phyloP scores from a whole-genome alignment of 1,140 invertebrate species.

The Ectropis grisescens region DNA sequence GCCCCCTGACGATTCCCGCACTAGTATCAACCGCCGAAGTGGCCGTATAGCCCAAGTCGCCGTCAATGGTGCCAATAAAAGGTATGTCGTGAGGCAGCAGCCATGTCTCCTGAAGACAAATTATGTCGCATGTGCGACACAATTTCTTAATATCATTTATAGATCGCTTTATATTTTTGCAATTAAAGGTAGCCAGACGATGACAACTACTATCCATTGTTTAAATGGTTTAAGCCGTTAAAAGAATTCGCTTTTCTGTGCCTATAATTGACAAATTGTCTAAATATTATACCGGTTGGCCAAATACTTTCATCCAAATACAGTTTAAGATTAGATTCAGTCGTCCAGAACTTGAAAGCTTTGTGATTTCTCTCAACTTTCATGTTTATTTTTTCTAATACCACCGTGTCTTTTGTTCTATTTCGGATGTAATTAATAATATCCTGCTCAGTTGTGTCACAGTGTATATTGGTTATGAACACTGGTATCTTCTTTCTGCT shows the following conservation, averaged over 20 bases:
- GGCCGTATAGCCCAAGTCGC: background rate
- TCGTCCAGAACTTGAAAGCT: slow-evolving; percentile 13
- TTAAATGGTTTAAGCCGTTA: no score
- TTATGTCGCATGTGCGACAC: no score
- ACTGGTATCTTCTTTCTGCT: slow-evolving; percentile 12
- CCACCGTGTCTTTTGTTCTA: slow-evolving; percentile 13
- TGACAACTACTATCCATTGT: no score
- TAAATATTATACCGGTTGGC: slow-evolving; percentile 12
- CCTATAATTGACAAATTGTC: slow-evolving; percentile 14
- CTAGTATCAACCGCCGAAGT: slow-evolving; percentile 1
- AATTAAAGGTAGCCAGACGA: no score
- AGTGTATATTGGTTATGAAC: slow-evolving; percentile 18
- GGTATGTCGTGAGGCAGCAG: background rate
- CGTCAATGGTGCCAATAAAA: slow-evolving; percentile 1
- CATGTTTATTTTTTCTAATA: slow-evolving; percentile 15
- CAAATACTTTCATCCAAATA: slow-evolving; percentile 16
- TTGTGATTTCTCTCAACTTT: slow-evolving; percentile 10
- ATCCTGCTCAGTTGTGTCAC: slow-evolving; percentile 8
- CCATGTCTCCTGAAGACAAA: no score
- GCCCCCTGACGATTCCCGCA: background rate
- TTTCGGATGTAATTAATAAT: slow-evolving; percentile 13
- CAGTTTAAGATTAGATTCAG: slow-evolving; percentile 7
- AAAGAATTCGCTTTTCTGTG: no score
- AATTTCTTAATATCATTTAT: background rate
- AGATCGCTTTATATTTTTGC: slow-evolving; percentile 2